Evolutionary conservation across 2,113 vertebrate genomes (phyloP).

Genomic region (Odobenus rosmarus): DNA sequence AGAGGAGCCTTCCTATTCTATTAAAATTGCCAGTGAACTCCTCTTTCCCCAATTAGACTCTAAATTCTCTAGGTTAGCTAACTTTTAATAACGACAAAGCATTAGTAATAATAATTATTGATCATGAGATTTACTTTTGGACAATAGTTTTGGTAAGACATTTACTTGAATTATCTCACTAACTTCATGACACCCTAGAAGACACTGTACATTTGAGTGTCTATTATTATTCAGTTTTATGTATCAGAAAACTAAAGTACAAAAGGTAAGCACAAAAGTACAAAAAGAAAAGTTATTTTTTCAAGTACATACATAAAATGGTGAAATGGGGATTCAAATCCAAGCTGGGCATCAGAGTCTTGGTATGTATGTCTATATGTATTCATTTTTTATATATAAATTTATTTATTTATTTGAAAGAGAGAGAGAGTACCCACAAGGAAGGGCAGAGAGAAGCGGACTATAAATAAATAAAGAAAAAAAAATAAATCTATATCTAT

Average conservation of each 20-base stretch:
- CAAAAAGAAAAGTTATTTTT: not conserved
- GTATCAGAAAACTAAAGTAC: not conserved
- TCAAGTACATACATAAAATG: not conserved
- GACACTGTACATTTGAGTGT: not conserved
- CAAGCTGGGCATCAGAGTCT: not conserved
- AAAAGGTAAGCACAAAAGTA: not conserved
- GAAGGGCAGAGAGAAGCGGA: not conserved
- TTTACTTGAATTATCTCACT: not conserved
- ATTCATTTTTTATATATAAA: too few species aligned
- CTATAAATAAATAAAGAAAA: too few species aligned
- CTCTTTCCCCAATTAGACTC: not conserved
- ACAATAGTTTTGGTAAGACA: not conserved
- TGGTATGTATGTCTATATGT: not conserved
- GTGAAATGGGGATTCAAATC: not conserved
- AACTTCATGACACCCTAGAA: not conserved
- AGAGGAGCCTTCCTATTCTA: not conserved
- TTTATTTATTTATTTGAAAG: not conserved
- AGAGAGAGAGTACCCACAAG: not conserved
- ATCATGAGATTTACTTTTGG: slow-evolving; percentile 7
- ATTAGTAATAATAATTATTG: not conserved
- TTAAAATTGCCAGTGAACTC: slow-evolving; percentile 23
- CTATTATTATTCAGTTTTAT: not conserved
- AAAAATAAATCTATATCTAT: too few species aligned
- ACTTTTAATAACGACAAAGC: not conserved
- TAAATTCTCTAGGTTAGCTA: slow-evolving; percentile 5